phyloP scores from a whole-genome alignment of 2,888 invertebrate species.

The Colostygia pectinataria region DNA sequence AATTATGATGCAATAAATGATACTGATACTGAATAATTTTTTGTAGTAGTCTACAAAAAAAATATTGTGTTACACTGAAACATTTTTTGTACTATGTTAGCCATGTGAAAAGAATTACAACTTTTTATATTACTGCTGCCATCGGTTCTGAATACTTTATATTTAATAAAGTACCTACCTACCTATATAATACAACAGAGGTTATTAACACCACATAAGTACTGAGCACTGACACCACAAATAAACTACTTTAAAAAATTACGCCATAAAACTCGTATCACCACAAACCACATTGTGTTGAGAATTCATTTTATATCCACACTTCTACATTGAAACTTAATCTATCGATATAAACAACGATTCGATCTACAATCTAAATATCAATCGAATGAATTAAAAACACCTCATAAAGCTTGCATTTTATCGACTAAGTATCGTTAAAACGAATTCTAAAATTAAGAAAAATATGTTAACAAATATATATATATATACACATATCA shows the following conservation, averaged over 20 bases:
- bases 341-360: constrained; percentile 41
- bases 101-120: too few species aligned
- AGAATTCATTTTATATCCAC: constrained; percentile 45
- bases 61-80: too few species aligned
- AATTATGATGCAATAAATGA: too few species aligned
- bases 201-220: constrained; percentile 3
- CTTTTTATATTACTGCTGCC: too few species aligned
- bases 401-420: constrained; percentile 38
- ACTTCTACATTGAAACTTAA: constrained; percentile 42
- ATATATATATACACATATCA: too few species aligned
- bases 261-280: constrained; percentile 41
- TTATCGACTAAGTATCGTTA: constrained; percentile 31
- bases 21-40: too few species aligned
- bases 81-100: too few species aligned
- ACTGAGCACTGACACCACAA: constrained; percentile 18
- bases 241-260: constrained; percentile 45
- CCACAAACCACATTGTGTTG: constrained; percentile 39
- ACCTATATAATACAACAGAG: not conserved
- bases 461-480: too few species aligned
- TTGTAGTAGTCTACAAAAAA: too few species aligned
- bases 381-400: constrained; percentile 42
- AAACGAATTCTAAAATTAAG: constrained; percentile 18
- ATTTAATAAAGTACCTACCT: not conserved
- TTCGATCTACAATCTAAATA: constrained; percentile 45
- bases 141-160: too few species aligned